Base-by-base conservation (phyloP, 1,140 invertebrate genomes). In the Scaptomyza pallida region DNA sequence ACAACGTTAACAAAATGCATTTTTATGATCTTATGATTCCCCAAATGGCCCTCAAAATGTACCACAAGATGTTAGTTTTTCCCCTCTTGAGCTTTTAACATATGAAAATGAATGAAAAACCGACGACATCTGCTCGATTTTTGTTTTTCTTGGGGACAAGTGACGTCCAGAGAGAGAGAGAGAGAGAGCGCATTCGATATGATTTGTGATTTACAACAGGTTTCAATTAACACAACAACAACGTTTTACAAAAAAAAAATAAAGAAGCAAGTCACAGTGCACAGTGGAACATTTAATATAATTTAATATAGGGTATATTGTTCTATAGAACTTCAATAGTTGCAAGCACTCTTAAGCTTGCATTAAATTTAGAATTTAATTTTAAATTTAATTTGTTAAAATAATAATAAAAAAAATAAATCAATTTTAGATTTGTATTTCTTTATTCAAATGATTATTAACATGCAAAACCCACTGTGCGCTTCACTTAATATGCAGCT, bases 181-280 rank as follows among this genome's bases (percentile, higher is more conserved):
- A 26, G 3, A 8, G 26, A 6, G 33, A n/a, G 33, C n/a, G 33
- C 60, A 73, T 47, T 69, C 71, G 68, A 73, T 63, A 74, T 74
- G 74, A 77, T 77, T 77, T 73, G 74, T 77, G 74, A 77, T 77
- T 77, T 77, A 77, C 74, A 77, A 77, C 74, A 77, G 74, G 74
- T 77, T 77, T 77, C 74, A 77, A 77, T 77, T 77, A 77, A 71
- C 72, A 64, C 57, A 69, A 21, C 52, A 21, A 30, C 6, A n/a
- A n/a, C n/a, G n/a, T n/a, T n/a, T n/a, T n/a, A 30, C 26, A 37
- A 37, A n/a, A 26, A 26, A 0, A 23, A 23, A 26, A 26, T 1
- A 26, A 26, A 4, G 6, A 41, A 48, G 43, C 16, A 57, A 48
- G 44, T 35, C 62, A 45, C 37, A 45, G 52, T 40, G 9, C 17